These are phyloP conservation scores for Rhamnusium bicolor DNA, from an alignment of 2,888 invertebrate genomes.

Conservation along the genomic window DNA sequence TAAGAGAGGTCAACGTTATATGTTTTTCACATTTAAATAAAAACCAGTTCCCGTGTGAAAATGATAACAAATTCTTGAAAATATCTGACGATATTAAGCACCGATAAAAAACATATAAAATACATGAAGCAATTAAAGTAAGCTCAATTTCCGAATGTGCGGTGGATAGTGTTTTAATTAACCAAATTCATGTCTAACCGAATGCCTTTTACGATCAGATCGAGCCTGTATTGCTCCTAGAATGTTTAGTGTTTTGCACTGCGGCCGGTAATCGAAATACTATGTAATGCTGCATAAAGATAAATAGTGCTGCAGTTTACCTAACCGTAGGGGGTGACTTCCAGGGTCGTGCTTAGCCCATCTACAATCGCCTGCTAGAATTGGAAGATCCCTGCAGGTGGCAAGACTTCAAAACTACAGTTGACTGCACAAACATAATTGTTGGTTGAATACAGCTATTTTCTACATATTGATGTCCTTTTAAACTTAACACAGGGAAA, in stretches of 20 bases:
- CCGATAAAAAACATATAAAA: neutral
- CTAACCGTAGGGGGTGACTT: slow-evolving; percentile 59
- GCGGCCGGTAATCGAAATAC: slow-evolving; percentile 70
- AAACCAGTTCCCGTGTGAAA: too few species aligned
- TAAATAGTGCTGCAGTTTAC: slow-evolving; percentile 67
- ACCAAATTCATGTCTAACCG: slow-evolving; percentile 49
- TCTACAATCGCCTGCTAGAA: neutral
- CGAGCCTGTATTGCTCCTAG: slow-evolving; percentile 30
- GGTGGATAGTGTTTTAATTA: slow-evolving; percentile 53
- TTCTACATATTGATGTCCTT: too few species aligned
- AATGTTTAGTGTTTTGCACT: slow-evolving; percentile 63
- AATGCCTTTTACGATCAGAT: slow-evolving; percentile 48
- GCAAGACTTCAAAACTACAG: neutral
- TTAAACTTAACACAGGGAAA: too few species aligned
- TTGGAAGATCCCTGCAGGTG: neutral
- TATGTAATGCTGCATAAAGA: slow-evolving; percentile 69
- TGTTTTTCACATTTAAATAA: too few species aligned
- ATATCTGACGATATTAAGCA: neutral
- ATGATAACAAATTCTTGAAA: neutral
- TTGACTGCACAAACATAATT: neutral
- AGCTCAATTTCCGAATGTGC: slow-evolving; percentile 5
- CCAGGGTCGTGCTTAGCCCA: slow-evolving; percentile 10
- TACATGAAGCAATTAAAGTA: neutral
- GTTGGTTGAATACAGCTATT: too few species aligned
- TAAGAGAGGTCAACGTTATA: too few species aligned